Evolutionary conservation across 2,797 vertebrate species (phyloP).

Genomic region (Coilia nasus): DNA sequence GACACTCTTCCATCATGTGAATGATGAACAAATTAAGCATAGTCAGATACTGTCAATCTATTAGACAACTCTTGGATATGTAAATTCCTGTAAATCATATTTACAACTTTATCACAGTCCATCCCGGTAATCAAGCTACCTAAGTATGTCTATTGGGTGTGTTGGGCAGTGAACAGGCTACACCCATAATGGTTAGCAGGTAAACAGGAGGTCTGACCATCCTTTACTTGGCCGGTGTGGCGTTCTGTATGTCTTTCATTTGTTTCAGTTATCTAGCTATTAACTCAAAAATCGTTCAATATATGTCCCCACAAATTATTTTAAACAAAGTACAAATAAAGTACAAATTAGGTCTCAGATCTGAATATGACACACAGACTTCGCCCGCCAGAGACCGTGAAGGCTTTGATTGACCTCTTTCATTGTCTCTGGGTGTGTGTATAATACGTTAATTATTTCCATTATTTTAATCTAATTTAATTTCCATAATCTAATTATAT

Average conservation of each 20-base stretch:
- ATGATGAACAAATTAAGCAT: too few relatives aligned
- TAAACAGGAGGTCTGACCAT: neutral
- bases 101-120: neutral
- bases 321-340: constrained; percentile 69
- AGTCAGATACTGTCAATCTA: too few relatives aligned
- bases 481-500: constrained; percentile 79
- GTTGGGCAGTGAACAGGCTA: neutral
- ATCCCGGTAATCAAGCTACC: neutral
- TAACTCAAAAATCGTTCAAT: constrained; percentile 39
- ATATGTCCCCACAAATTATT: constrained; percentile 63
- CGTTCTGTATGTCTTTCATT: constrained; percentile 1
- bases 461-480: constrained; percentile 80
- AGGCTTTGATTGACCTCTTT: constrained; percentile 25
- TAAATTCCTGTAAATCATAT: neutral
- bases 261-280: neutral
- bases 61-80: neutral
- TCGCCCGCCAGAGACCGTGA: neutral
- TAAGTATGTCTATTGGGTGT: neutral
- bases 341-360: constrained; percentile 69
- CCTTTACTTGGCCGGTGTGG: neutral
- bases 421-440: constrained; percentile 50
- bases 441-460: constrained; percentile 75
- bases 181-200: neutral
- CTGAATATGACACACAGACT: constrained; percentile 54
- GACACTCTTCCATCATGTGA: too few relatives aligned